Evolutionary conservation across 2,797 vertebrate species (phyloP).

Genomic region (Myotis daubentonii): DNA sequence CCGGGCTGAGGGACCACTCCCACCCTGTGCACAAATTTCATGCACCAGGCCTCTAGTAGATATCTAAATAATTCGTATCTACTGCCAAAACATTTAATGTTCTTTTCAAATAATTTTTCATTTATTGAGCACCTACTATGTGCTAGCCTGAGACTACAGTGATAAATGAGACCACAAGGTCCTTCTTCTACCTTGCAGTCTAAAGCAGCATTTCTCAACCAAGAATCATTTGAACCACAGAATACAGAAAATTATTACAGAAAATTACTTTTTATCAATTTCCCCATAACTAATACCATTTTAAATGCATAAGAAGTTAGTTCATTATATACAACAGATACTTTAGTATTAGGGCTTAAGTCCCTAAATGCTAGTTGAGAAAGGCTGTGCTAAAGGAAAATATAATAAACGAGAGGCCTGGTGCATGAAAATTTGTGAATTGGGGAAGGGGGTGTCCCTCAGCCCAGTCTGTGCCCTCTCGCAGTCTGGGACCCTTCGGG

Average conservation of each 20-base stretch:
- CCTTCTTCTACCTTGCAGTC: background rate
- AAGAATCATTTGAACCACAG: slow-evolving; percentile 34
- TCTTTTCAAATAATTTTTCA: slow-evolving; percentile 18
- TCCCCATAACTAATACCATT: background rate
- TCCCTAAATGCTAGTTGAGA: slow-evolving; percentile 41
- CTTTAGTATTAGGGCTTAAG: slow-evolving; percentile 37
- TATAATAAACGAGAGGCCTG: too few species aligned
- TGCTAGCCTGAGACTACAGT: background rate
- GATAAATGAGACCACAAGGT: background rate
- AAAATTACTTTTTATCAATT: slow-evolving; percentile 41
- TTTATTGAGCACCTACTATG: background rate
- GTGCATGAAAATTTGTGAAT: too few species aligned
- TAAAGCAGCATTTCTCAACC: slow-evolving; percentile 41
- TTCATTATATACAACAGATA: slow-evolving; percentile 15
- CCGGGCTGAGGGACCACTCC: too few species aligned
- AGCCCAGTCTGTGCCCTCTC: too few species aligned
- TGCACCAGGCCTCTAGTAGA: background rate
- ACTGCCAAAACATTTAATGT: slow-evolving; percentile 42
- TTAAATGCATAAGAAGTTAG: background rate
- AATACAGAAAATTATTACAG: slow-evolving; percentile 57
- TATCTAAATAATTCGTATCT: slow-evolving; percentile 46
- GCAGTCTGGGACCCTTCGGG: too few species aligned
- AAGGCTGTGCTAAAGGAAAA: background rate
- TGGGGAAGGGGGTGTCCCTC: too few species aligned
- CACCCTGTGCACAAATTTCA: too few species aligned